Percentiles rank a stretch among this genome's conserved stretches.
phyloP scores from a whole-genome alignment of 1,140 invertebrate genomes.

The Brachystomella parvula region DNA sequence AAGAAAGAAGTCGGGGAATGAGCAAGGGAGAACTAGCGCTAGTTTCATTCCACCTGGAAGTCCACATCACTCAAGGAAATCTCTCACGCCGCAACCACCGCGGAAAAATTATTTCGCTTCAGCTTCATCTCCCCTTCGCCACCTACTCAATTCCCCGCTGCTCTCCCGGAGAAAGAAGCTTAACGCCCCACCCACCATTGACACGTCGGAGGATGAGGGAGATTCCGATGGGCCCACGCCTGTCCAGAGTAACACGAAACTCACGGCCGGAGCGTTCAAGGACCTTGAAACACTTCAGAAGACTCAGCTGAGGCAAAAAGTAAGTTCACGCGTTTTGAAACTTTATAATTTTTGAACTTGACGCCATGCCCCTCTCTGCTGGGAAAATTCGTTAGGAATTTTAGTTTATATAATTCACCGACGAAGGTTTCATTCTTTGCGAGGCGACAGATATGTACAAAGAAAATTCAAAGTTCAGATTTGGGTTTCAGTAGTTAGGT shows the following conservation, averaged over 20 bases:
- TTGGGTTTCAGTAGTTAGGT: too few species aligned
- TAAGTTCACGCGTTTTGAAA: too few species aligned
- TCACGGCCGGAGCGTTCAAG: slow-evolving; percentile 50
- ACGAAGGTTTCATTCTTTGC: too few species aligned
- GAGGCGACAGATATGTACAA: too few species aligned
- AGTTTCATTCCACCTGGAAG: slow-evolving; percentile 32
- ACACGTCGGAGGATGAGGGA: slow-evolving; percentile 36
- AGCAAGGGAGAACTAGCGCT: slow-evolving; percentile 12
- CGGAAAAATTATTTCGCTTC: slow-evolving; percentile 33
- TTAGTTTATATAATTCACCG: neutral
- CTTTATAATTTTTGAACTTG: too few species aligned
- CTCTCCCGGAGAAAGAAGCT: slow-evolving; percentile 27
- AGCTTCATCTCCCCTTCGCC: slow-evolving; percentile 33
- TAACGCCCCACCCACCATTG: slow-evolving; percentile 19
- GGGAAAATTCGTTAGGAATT: neutral
- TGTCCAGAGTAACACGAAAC: neutral
- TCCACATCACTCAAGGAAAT: slow-evolving; percentile 20
- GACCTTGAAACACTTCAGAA: slow-evolving; percentile 92
- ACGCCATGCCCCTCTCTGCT: neutral
- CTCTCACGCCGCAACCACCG: slow-evolving; percentile 24
- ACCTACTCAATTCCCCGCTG: slow-evolving; percentile 36
- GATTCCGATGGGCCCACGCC: slow-evolving; percentile 2
- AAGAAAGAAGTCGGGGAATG: neutral
- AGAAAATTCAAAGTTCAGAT: too few species aligned
- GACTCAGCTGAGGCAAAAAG: slow-evolving; percentile 85